Conservation (phyloP, 2,113 vertebrate species). For the Nerophis ophidion region DNA sequence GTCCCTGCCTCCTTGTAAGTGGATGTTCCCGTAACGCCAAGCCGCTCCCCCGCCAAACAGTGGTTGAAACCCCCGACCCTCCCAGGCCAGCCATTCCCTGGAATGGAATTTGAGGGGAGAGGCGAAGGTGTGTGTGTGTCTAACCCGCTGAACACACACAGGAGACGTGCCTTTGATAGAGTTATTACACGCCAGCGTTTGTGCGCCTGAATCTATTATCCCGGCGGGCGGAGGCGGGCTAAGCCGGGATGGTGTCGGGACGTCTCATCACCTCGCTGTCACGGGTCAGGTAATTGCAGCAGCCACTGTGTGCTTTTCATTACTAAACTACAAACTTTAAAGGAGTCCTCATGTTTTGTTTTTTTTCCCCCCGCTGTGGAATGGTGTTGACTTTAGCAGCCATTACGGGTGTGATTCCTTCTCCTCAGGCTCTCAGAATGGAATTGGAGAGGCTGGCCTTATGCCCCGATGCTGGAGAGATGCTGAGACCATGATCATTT, state of each 20-base stretch:
- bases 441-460: constrained; percentile 37
- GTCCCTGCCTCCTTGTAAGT: constrained; percentile 51
- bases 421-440: constrained; percentile 46
- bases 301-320: constrained; percentile 75
- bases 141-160: constrained; percentile 74
- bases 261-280: constrained; percentile 60
- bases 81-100: constrained; percentile 51
- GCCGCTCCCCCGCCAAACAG: constrained; percentile 53
- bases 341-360: constrained; percentile 35
- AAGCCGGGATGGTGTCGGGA: constrained; percentile 52
- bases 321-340: constrained; percentile 70
- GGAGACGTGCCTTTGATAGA: constrained; percentile 71
- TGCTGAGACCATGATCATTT: constrained; percentile 45
- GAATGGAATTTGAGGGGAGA: constrained; percentile 46
- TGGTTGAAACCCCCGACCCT: constrained; percentile 61
- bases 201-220: constrained; percentile 68
- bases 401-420: constrained; percentile 59
- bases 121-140: constrained; percentile 64
- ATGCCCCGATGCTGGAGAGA: constrained; percentile 25
- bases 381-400: constrained; percentile 53
- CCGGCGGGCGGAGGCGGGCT: constrained; percentile 36
- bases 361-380: constrained; percentile 52
- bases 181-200: constrained; percentile 67
- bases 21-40: constrained; percentile 68
- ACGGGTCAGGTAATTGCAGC: constrained; percentile 64